Percentiles rank a stretch among this genome's conserved stretches.
Conservation (phyloP, 2,888 invertebrate genomes). For the Cabera pusaria region DNA sequence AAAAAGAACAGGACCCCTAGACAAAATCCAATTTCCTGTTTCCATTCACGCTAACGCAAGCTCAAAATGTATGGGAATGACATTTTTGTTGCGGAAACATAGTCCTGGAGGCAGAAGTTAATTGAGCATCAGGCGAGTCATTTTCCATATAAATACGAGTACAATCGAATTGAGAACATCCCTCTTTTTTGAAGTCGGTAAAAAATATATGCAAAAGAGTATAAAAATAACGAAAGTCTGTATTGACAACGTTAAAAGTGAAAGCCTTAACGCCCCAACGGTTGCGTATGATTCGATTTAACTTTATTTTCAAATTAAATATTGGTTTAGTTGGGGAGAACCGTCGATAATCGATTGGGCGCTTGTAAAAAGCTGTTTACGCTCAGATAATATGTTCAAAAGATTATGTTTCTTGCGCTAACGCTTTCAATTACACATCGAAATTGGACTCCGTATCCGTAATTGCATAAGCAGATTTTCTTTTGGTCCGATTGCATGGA, state of each 20-base stretch:
- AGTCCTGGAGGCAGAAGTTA: too few species aligned
- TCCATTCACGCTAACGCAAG: too few species aligned
- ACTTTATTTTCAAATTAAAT: conserved; percentile 52
- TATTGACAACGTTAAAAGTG: conserved; percentile 54
- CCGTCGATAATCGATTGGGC: conserved; percentile 46
- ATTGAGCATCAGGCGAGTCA: too few species aligned
- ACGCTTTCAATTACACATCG: conserved; percentile 9
- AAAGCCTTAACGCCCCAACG: conserved; percentile 57
- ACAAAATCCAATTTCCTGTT: too few species aligned
- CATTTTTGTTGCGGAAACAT: too few species aligned
- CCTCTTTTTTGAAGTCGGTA: too few species aligned
- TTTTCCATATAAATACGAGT: too few species aligned
- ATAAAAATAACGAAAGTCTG: conserved; percentile 39
- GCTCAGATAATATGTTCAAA: conserved; percentile 24
- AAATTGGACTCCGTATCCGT: conserved; percentile 8
- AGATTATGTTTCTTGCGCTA: conserved; percentile 22
- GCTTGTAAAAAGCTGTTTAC: conserved; percentile 32
- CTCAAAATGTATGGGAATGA: too few species aligned
- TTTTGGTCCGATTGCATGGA: too few species aligned
- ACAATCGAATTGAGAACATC: too few species aligned
- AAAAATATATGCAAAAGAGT: too few species aligned
- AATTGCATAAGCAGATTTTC: conserved; percentile 5
- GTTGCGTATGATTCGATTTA: conserved; percentile 39
- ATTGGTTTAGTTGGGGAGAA: conserved; percentile 46
- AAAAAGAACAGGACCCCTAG: too few species aligned